Evolutionary conservation across 2,888 invertebrate genomes (phyloP), one percentile per base, ranked within the genome.

Genomic region (Brachycybe producta): DNA sequence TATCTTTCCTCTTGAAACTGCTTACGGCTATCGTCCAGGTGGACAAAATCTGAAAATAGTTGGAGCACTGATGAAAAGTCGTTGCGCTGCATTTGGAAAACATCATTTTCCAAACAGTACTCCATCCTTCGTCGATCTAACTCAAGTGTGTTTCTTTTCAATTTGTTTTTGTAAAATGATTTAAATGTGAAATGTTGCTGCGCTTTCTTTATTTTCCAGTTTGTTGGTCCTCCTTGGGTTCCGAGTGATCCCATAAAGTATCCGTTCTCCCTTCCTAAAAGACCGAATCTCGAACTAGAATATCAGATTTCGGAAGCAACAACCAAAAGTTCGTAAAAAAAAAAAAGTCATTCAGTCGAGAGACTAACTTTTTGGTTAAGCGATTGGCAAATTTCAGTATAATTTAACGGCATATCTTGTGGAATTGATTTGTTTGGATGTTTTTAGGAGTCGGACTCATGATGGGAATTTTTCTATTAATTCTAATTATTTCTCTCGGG

Each of bases 11-110:
- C 67, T 90, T 42, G 87, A 88, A 66, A 57, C 57, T 30, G 58
- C 58, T 15, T 60, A 58, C 52, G 60, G 60, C 13, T 54, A 56
- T 28, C 40, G 54, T 17, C 55, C 56, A 23, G 59, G 56, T 27
- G 46, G 55, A 15, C 80, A 84, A 52, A 86, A 84, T n/a, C 82
- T 84, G 11, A 85, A 84, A 64, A 80, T 85, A 1, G 82, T 82
- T 59, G 88, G 88, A 0, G 13, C 51, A 13, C 82, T 88, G 0
- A 73, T 86, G 52, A 84, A 84, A 62, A 85, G 85, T 0, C 84
- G 85, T 60, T 88, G 88, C 65, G 84, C 84, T 5, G 76, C 82
- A 8, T 45, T 45, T 23, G 45, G 23, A 23, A 11, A 11, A 32
- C n/a, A 11, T 13, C 32, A 32, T 13, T 13, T 11, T 13, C 11